Conservation (phyloP, 2,113 vertebrate species). For the Dipodomys merriami region DNA sequence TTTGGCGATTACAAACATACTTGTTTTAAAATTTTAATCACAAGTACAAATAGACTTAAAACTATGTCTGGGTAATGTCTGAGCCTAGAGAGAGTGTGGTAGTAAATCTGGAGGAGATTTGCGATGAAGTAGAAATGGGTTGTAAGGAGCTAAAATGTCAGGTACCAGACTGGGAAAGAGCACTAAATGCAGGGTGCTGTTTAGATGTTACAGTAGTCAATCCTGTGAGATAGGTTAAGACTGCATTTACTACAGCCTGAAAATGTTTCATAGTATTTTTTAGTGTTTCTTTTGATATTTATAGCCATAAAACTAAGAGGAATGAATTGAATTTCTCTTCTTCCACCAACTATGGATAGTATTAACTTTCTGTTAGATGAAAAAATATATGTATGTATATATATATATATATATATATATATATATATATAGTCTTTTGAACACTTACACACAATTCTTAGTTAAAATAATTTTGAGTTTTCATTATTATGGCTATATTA, state of each 20-base stretch:
- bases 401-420: background rate
- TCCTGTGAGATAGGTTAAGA: background rate
- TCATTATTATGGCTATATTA: slow-evolving; percentile 4
- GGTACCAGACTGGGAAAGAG: background rate
- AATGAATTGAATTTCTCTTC: slow-evolving; percentile 6
- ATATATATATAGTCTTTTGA: no score
- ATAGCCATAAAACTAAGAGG: slow-evolving; percentile 4
- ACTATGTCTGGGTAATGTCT: background rate
- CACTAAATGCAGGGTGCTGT: background rate
- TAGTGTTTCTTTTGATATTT: background rate
- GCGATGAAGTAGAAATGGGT: background rate
- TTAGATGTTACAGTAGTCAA: background rate
- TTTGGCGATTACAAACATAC: background rate
- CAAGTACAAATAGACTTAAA: background rate
- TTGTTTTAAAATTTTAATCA: slow-evolving; percentile 28
- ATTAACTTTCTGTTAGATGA: background rate
- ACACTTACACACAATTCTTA: background rate
- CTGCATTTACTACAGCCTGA: background rate
- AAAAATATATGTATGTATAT: background rate
- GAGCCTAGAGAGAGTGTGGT: background rate
- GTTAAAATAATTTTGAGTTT: slow-evolving; percentile 25
- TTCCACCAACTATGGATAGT: background rate
- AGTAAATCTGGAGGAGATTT: background rate
- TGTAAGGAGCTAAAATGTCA: background rate
- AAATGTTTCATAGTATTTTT: no score